phyloP scores from a whole-genome alignment of 2,113 vertebrate genomes.

The Chascanopsetta lugubris region DNA sequence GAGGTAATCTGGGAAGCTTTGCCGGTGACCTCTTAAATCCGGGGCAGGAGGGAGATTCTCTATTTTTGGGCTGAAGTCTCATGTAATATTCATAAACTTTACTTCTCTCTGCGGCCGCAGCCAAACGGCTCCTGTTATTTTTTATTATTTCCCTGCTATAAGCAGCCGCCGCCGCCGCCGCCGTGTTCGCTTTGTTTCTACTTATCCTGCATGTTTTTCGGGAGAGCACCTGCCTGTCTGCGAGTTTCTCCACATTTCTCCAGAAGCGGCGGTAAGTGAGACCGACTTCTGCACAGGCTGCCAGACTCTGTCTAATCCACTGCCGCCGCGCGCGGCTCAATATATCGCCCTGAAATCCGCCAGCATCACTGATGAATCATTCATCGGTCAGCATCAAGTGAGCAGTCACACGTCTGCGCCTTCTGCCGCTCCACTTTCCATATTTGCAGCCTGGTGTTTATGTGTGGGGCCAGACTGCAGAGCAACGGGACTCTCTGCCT shows the following conservation, averaged over 20 bases:
- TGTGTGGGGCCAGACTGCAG: neutral
- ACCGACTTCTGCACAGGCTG: constrained; percentile 32
- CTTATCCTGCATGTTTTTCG: constrained; percentile 23
- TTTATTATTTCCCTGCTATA: constrained; percentile 36
- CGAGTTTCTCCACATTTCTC: constrained; percentile 53
- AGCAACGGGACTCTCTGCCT: constrained; percentile 1
- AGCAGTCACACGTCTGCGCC: constrained; percentile 21
- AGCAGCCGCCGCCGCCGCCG: constrained; percentile 33
- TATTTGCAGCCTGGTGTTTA: constrained; percentile 24
- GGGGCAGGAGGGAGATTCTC: constrained; percentile 59
- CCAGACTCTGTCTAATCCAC: constrained; percentile 41
- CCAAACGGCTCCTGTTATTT: constrained; percentile 54
- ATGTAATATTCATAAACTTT: constrained; percentile 79
- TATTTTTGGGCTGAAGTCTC: constrained; percentile 76
- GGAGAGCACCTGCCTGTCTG: constrained; percentile 43
- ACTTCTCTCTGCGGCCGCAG: constrained; percentile 47
- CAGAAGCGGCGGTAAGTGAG: constrained; percentile 55
- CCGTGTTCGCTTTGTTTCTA: constrained; percentile 41
- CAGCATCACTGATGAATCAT: constrained; percentile 54
- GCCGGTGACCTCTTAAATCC: constrained; percentile 60
- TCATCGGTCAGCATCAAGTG: constrained; percentile 35
- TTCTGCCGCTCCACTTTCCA: constrained; percentile 22
- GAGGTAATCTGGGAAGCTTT: constrained; percentile 53
- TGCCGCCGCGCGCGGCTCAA: constrained; percentile 22
- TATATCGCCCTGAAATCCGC: constrained; percentile 43